Percentiles rank a stretch among this genome's conserved stretches.
These are phyloP conservation scores for Hymenochirus boettgeri DNA, from an alignment of 2,113 vertebrate genomes.

Conservation along the genomic window DNA sequence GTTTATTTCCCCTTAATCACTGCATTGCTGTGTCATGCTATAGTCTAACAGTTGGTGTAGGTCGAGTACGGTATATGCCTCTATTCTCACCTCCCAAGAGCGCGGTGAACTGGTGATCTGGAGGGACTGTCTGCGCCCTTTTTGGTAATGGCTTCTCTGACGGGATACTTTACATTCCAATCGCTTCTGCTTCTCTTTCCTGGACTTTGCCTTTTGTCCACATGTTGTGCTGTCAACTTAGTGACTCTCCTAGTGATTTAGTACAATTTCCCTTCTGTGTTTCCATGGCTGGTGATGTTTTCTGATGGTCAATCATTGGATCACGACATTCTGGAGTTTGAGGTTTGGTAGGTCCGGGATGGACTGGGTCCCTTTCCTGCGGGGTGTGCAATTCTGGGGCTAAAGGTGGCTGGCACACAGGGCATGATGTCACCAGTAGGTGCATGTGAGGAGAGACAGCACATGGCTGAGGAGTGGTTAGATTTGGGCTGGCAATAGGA, in stretches of 20 bases:
- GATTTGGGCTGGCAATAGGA: conserved; percentile 45
- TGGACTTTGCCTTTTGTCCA: not conserved
- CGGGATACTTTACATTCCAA: too few species aligned
- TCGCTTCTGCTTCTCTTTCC: not conserved
- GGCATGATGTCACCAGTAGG: conserved; percentile 56
- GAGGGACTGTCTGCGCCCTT: conserved; percentile 19
- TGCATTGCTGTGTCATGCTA: too few species aligned
- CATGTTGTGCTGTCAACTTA: not conserved
- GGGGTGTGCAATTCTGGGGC: too few species aligned
- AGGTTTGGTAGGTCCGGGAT: not conserved
- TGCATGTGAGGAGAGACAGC: conserved; percentile 55
- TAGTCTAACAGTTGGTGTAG: too few species aligned
- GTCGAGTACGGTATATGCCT: too few species aligned
- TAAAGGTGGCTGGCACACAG: conserved; percentile 36
- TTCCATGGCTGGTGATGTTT: conserved; percentile 5
- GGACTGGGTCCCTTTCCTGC: too few species aligned
- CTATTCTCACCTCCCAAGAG: conserved; percentile 62
- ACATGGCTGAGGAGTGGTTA: conserved; percentile 31
- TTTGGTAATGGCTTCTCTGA: not conserved
- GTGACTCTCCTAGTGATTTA: not conserved
- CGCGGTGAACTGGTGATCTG: conserved; percentile 57
- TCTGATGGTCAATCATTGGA: not conserved
- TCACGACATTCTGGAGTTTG: conserved; percentile 5
- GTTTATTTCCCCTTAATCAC: too few species aligned
- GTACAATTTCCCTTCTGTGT: conserved; percentile 5